Evolutionary conservation across 2,797 vertebrate genomes (phyloP).

Genomic region (Sebastes trivittatus): DNA sequence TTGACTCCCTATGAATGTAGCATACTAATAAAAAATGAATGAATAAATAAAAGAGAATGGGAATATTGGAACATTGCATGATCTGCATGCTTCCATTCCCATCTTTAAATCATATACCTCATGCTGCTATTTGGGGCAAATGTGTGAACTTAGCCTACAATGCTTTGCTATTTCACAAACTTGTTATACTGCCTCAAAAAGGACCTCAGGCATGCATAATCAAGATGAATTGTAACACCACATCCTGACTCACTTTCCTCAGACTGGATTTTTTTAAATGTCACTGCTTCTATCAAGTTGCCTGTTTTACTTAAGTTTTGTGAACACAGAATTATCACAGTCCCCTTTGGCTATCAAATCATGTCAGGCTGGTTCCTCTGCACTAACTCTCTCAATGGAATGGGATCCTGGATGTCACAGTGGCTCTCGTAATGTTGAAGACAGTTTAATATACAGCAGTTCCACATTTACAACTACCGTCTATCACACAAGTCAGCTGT

Average conservation of each 20-base stretch:
- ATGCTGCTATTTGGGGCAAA: neutral
- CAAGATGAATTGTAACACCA: neutral
- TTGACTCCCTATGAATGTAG: no score
- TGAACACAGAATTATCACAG: constrained; percentile 4
- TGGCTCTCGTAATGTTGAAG: neutral
- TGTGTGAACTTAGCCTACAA: neutral
- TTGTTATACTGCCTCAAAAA: neutral
- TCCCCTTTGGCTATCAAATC: neutral
- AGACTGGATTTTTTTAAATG: neutral
- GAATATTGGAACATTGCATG: neutral
- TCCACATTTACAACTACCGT: constrained; percentile 13
- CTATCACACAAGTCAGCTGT: constrained; percentile 4
- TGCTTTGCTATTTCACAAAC: neutral
- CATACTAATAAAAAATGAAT: no score
- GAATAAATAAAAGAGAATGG: no score
- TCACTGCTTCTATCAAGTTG: neutral
- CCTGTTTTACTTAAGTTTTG: neutral
- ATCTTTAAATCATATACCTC: neutral
- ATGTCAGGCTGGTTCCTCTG: neutral
- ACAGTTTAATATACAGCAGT: constrained; percentile 9
- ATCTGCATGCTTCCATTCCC: neutral
- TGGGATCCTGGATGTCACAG: neutral
- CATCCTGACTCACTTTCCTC: neutral
- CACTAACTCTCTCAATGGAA: neutral
- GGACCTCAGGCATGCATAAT: neutral